These are phyloP conservation scores for Creontiades dilutus DNA, from an alignment of 2,888 invertebrate species.

Conservation along the genomic window DNA sequence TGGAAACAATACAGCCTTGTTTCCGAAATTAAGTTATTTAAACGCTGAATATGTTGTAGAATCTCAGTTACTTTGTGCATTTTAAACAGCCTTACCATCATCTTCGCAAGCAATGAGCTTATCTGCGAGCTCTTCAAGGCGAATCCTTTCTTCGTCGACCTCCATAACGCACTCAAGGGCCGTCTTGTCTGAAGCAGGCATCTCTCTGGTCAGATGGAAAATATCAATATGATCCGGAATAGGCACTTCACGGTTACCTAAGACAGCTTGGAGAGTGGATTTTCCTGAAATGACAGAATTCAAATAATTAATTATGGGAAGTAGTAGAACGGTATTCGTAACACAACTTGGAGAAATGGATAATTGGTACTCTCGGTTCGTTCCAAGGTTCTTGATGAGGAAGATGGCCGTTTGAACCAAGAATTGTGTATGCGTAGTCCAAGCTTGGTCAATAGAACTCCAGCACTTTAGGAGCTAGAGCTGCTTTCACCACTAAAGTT, in stretches of 20 bases:
- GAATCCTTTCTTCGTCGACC: conserved; percentile 95
- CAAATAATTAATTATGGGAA: background rate
- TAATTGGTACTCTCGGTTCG: no score
- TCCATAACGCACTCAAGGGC: conserved; percentile 98
- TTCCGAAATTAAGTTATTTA: background rate
- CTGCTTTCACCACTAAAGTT: no score
- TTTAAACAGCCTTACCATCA: conserved; percentile 82
- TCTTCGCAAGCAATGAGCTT: conserved; percentile 90
- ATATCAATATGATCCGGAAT: conserved; percentile 98
- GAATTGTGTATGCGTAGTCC: no score
- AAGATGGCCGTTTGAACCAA: no score
- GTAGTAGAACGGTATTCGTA: background rate
- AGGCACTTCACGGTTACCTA: conserved; percentile 96
- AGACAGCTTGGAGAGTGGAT: conserved; percentile 93
- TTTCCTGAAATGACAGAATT: conserved; percentile 83
- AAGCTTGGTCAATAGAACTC: no score
- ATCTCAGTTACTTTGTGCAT: background rate
- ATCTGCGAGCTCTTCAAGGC: conserved; percentile 95
- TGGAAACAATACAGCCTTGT: no score
- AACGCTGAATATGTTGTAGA: background rate
- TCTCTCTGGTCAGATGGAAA: conserved; percentile 97
- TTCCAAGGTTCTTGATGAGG: no score
- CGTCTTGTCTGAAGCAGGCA: conserved; percentile 98
- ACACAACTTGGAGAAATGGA: no score
- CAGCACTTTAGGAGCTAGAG: no score